phyloP scores from a whole-genome alignment of 2,797 vertebrate species.

The Lacerta bilineata region DNA sequence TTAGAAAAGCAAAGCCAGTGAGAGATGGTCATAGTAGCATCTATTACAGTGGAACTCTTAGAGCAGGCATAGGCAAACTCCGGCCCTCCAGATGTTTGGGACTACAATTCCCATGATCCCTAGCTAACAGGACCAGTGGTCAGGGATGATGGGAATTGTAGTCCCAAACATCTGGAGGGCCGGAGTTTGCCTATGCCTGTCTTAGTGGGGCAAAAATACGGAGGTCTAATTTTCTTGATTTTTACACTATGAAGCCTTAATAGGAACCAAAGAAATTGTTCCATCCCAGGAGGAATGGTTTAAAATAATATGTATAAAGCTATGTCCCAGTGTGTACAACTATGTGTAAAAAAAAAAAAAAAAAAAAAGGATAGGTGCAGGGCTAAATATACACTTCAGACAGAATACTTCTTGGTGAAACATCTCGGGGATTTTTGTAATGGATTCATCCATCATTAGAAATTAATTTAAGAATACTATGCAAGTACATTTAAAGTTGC shows the following conservation, averaged over 20 bases:
- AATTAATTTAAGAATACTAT: background rate
- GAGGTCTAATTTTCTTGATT: background rate
- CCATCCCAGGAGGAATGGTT: background rate
- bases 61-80: no score
- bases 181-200: no score
- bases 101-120: no score
- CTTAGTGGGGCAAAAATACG: no score
- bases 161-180: no score
- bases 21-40: background rate
- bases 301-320: background rate
- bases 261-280: background rate
- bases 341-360: background rate
- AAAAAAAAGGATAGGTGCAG: background rate
- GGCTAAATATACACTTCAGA: background rate
- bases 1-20: background rate
- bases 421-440: background rate
- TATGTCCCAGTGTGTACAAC: background rate
- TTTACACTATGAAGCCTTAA: background rate
- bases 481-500: background rate
- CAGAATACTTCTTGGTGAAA: background rate
- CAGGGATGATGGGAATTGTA: no score
- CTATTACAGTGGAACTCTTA: background rate
- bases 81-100: no score
- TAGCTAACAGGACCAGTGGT: no score
- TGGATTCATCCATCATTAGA: background rate